phyloP scores from a whole-genome alignment of 2,113 vertebrate genomes.

The Ictidomys tridecemlineatus region DNA sequence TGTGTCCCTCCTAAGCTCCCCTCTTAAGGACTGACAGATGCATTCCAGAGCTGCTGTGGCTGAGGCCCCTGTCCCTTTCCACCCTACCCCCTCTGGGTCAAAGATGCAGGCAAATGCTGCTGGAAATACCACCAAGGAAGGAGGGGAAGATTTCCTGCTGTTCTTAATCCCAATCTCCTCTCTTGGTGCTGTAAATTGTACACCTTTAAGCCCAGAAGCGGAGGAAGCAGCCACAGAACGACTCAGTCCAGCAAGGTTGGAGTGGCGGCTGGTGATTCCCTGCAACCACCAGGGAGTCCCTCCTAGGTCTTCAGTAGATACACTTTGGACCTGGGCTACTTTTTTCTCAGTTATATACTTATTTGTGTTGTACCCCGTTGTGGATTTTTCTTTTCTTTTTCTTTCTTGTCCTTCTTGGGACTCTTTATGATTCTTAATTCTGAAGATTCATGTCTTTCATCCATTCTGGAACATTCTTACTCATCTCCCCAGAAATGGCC shows the following conservation, averaged over 20 bases:
- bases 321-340: neutral
- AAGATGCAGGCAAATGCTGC: accelerated
- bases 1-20: accelerated
- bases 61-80: neutral
- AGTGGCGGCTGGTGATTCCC: accelerated
- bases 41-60: accelerated
- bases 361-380: neutral
- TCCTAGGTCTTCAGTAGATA: neutral
- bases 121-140: neutral
- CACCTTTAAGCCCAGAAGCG: neutral
- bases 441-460: slow-evolving; percentile 29
- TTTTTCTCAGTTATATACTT: neutral
- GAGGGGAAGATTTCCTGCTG: neutral
- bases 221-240: neutral
- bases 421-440: slow-evolving; percentile 46
- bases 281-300: no score
- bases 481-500: neutral
- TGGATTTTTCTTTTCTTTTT: neutral
- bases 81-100: neutral
- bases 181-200: neutral
- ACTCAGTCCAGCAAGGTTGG: accelerated
- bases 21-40: neutral
- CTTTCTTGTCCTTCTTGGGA: neutral
- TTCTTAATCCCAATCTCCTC: neutral
- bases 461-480: neutral